Evolutionary conservation across 2,113 vertebrate genomes (phyloP).

Genomic region (Myotis brandtii): DNA sequence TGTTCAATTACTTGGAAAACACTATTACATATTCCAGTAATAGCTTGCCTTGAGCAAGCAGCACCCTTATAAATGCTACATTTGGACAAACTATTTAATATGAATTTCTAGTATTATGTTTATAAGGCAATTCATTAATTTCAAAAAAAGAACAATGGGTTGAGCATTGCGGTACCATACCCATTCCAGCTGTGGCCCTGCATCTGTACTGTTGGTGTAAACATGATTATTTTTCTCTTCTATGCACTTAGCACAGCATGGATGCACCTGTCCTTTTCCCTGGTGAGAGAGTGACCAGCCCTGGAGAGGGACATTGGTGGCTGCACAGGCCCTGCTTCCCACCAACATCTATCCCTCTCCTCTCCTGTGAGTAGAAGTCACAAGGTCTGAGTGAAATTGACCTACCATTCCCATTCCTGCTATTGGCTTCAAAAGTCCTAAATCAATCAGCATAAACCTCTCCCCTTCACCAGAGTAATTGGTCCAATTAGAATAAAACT

Average conservation of each 20-base stretch:
- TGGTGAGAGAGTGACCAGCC: background rate
- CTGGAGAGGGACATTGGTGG: background rate
- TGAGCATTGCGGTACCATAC: background rate
- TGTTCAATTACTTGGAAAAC: background rate
- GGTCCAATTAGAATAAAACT: background rate
- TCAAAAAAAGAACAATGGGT: background rate
- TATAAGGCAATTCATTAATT: background rate
- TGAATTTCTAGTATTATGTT: background rate
- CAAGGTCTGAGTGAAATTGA: background rate
- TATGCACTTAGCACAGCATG: background rate
- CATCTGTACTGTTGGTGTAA: background rate
- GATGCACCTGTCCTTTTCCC: background rate
- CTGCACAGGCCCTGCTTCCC: background rate
- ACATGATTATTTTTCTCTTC: background rate
- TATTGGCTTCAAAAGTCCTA: background rate
- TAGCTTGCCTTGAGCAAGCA: slow-evolving; percentile 32
- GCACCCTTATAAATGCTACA: background rate
- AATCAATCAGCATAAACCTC: background rate
- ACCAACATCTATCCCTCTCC: background rate
- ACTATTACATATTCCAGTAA: background rate
- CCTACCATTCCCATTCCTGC: background rate
- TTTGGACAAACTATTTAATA: background rate
- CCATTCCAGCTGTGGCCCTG: background rate
- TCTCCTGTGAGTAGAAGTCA: background rate
- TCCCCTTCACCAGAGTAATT: background rate